Base-by-base conservation (phyloP, 37 sponge, comb jelly and placozoan genomes). In the Cladorhizidae sp. region DNA sequence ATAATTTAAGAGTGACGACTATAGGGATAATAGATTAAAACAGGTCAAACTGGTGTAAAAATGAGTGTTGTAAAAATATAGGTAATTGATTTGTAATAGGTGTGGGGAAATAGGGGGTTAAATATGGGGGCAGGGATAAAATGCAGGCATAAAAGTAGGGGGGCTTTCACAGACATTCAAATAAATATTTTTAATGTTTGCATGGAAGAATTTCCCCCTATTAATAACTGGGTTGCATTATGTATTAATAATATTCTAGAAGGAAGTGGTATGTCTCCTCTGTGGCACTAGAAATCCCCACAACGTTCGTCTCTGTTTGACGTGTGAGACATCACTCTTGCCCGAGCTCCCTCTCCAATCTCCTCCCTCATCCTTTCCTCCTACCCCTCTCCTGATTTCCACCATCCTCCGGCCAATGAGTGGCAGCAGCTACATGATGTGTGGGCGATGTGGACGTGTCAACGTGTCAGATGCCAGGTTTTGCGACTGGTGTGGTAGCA, bases 401-500 rank as follows among this genome's bases (percentile, higher is more conserved):
- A 45, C 74, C 22, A 26, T 26, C 23, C 49, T 85, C 65, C 45
- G 74, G 33, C 86, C 86, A 50, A 59, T 80, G 56, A 65, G 65
- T 63, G 78, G 79, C 57, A 81, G 75, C 78, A 86, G 81, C 73
- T 80, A 82, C 64, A 49, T 81, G 76, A 88, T 87, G 93, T 93
- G 93, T 80, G 80, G 85, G 33, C 21, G 28, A 2, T 93, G 94
- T 87, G 90, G 91, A 23, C 67, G 94, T 38, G 76, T 90, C 43
- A 93, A 90, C 38, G 88, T 85, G 29, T 77, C 88, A 20, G 91
- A 93, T 83, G 91, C 94, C 22, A 76, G 94, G 49, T 93, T 86
- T 77, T 93, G 94, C 82, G 94, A 93, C 72, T 93, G 94, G 94
- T 93, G 94, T 83, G 94, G 94, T 0, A 40, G 74, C 40, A 82